A percentile compares a stretch with the other conserved stretches of the same genome.
Conservation (phyloP, 2,797 vertebrate genomes). For the Megaceryle alcyon region DNA sequence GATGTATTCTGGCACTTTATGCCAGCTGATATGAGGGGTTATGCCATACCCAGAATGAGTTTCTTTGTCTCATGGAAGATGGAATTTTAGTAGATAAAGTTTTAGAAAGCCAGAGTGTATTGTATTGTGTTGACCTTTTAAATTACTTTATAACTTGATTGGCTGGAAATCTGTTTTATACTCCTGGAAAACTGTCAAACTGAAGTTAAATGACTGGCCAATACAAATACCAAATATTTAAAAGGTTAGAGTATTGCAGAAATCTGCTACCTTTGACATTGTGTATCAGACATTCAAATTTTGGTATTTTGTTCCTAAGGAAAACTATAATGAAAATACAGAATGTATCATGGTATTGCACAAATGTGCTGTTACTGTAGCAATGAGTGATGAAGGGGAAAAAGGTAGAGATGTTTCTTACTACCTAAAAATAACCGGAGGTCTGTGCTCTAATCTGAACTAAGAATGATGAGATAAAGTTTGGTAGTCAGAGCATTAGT, state of each 20-base stretch:
- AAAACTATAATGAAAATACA: not conserved
- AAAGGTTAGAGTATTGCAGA: conserved; percentile 32
- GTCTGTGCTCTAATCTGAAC: not conserved
- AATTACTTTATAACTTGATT: conserved; percentile 24
- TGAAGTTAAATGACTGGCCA: not conserved
- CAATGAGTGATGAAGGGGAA: not conserved
- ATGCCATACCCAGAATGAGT: not conserved
- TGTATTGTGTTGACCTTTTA: conserved; percentile 45
- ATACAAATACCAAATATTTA: not conserved
- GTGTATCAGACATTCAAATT: not conserved
- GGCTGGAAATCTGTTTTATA: conserved; percentile 7
- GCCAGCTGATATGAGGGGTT: not conserved
- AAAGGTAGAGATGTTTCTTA: not conserved
- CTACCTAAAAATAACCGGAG: not conserved
- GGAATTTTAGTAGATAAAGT: not conserved
- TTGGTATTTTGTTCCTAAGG: not conserved
- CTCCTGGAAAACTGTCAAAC: not conserved
- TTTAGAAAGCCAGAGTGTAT: not conserved
- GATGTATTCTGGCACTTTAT: not conserved
- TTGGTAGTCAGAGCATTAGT: not conserved
- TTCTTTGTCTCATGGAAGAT: not conserved
- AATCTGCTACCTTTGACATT: not conserved
- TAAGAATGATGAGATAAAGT: not conserved
- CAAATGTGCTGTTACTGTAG: not conserved
- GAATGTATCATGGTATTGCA: not conserved